Evolutionary conservation across 1,140 invertebrate genomes (phyloP), one percentile per base, ranked within the genome.

Genomic region (Phymastichus coffea): DNA sequence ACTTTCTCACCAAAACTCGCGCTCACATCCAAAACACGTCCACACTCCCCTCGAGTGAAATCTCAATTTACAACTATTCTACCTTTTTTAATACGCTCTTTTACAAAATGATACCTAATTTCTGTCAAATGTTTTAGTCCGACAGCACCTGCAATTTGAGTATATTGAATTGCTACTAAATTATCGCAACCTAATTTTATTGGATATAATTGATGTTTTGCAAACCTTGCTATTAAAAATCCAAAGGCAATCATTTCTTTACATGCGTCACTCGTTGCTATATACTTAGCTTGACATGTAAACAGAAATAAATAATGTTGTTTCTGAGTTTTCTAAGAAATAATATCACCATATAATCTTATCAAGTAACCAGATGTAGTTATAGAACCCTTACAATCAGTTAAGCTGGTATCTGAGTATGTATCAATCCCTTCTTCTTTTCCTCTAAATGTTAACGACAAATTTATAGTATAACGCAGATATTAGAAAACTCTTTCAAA

Each of bases 241-340:
- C 38, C 8, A 10, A 57, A 17, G 8, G 30, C 28, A 1, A 57
- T 37, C 20, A 57, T 25, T 47, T 57, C 54, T 15, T 47, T n/a
- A 44, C 59, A 58, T 14, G 51, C 46, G 35, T 60, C 37, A 40
- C 54, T 63, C 60, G 60, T 59, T 3, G 56, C 58, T 15, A 65
- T 9, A 20, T 65, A 65, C 23, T 62, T 52, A 19, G 22, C 51
- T 19, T 61, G 51, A 28, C 44, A 61, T 6, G 59, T 61, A n/a
- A 52, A 61, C 9, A 61, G n/a, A 19, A 52, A 15, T 1, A 61
- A 51, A 35, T 41, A 55, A 3, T 14, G 9, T 30, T 55, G 46
- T 23, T 61, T 60, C 1, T 53, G 38, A 14, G 48, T 60, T 44
- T 20, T 52, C 40, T 40, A 60, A 6, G 41, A 23, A 2, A 60